Evolutionary conservation across 2,797 vertebrate species (phyloP).

Genomic region (Chiloscyllium punctatum): DNA sequence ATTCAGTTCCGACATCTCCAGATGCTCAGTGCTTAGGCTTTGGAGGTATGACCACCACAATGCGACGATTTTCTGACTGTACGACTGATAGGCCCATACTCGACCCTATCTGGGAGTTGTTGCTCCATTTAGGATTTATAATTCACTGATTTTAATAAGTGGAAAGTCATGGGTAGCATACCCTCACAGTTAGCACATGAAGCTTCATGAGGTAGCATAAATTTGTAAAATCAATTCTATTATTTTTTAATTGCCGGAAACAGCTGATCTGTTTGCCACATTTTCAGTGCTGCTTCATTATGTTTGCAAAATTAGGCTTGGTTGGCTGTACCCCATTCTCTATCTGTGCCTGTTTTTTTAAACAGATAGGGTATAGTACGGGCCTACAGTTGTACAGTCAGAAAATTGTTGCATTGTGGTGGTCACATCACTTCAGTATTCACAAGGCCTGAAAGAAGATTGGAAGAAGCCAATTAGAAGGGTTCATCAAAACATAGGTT

Average conservation of each 20-base stretch:
- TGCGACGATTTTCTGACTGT: not conserved
- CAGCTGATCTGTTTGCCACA: not conserved
- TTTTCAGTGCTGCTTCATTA: not conserved
- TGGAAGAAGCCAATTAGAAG: not conserved
- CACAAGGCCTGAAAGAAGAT: not conserved
- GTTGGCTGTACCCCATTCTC: not conserved
- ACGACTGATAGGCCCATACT: not conserved
- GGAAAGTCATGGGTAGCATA: not conserved
- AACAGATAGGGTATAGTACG: not conserved
- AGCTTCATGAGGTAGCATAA: not conserved
- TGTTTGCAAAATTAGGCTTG: not conserved
- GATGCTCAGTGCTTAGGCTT: not conserved
- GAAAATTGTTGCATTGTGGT: not conserved
- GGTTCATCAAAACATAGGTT: not conserved
- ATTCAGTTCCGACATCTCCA: not conserved
- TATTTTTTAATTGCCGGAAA: not conserved
- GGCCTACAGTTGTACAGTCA: not conserved
- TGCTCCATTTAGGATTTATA: not conserved
- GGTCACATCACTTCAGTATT: not conserved
- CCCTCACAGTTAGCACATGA: not conserved
- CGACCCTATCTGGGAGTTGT: not conserved
- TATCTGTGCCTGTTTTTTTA: not conserved
- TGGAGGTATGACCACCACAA: not conserved
- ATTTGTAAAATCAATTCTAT: not conserved
- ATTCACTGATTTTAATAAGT: not conserved